These are phyloP conservation scores for Syngnathoides biaculeatus DNA, from an alignment of 2,113 vertebrate genomes.

Conservation along the genomic window DNA sequence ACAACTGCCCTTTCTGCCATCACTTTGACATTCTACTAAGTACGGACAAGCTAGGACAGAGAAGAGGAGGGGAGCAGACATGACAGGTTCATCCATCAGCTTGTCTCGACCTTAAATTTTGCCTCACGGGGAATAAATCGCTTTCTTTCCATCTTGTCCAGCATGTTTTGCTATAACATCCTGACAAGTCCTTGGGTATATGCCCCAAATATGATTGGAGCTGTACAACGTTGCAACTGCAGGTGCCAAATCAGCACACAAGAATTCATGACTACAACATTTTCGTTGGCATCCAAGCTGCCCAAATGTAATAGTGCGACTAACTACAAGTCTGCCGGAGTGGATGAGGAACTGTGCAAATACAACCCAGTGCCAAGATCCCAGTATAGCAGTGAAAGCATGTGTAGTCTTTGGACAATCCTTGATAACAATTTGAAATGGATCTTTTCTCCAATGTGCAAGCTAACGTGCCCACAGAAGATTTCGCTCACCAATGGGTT, in stretches of 20 bases:
- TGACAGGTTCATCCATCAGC: slow-evolving; percentile 3
- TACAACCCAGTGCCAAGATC: slow-evolving; percentile 48
- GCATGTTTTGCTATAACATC: slow-evolving; percentile 35
- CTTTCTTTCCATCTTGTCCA: slow-evolving; percentile 31
- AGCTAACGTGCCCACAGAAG: slow-evolving; percentile 53
- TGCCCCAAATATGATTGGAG: slow-evolving; percentile 22
- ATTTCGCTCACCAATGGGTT: slow-evolving; percentile 47
- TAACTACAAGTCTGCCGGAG: slow-evolving; percentile 43
- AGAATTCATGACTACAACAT: slow-evolving; percentile 52
- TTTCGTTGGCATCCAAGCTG: slow-evolving; percentile 53
- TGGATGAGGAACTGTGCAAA: slow-evolving; percentile 58
- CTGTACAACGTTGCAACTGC: slow-evolving; percentile 1
- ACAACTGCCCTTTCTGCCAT: too few relatives aligned
- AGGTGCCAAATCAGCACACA: slow-evolving; percentile 54
- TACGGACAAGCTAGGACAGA: not conserved
- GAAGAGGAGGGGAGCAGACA: not conserved
- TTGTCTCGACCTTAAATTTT: not conserved
- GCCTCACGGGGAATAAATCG: slow-evolving; percentile 22
- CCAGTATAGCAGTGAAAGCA: slow-evolving; percentile 56
- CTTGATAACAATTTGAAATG: slow-evolving; percentile 68
- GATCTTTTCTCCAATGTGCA: slow-evolving; percentile 46
- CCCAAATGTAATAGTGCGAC: slow-evolving; percentile 50
- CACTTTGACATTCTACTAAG: not conserved
- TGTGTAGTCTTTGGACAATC: slow-evolving; percentile 68
- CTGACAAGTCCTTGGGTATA: slow-evolving; percentile 46